These are phyloP conservation scores for Dugesia japonica DNA, from an alignment of 2,888 invertebrate genomes.

Conservation along the genomic window DNA sequence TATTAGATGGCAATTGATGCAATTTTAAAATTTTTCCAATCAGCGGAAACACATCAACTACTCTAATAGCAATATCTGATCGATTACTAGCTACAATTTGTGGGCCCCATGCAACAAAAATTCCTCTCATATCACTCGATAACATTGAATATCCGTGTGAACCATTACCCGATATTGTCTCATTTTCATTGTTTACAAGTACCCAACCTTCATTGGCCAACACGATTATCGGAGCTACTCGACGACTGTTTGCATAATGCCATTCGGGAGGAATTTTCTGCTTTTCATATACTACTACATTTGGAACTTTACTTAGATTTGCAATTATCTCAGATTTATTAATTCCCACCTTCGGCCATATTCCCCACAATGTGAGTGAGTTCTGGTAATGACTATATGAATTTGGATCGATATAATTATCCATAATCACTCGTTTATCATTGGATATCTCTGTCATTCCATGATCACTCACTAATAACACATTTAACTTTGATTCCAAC, in stretches of 20 bases:
- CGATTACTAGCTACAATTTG: not conserved
- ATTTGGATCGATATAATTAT: not conserved
- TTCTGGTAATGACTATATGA: not conserved
- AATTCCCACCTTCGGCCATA: not conserved
- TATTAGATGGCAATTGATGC: not conserved
- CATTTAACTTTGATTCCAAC: constrained; percentile 38
- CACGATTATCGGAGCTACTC: constrained; percentile 20
- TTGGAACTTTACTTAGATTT: not conserved
- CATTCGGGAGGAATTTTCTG: constrained; percentile 23
- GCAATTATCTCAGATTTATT: not conserved
- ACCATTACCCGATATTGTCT: not conserved
- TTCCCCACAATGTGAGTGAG: not conserved
- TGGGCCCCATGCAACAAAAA: not conserved
- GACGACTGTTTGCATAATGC: constrained; percentile 24
- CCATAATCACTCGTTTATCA: not conserved
- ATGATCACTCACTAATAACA: constrained; percentile 41
- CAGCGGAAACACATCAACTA: constrained; percentile 8
- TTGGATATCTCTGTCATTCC: constrained; percentile 40
- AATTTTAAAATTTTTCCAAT: not conserved
- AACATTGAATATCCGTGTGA: not conserved
- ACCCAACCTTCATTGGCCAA: constrained; percentile 27
- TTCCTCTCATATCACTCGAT: not conserved
- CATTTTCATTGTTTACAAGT: not conserved
- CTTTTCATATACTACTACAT: constrained; percentile 23
- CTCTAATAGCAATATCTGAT: not conserved